A percentile compares a stretch with the other conserved stretches of the same genome.
Evolutionary conservation across 2,888 invertebrate genomes (phyloP).

Genomic region (Caenorhabditis japonica): DNA sequence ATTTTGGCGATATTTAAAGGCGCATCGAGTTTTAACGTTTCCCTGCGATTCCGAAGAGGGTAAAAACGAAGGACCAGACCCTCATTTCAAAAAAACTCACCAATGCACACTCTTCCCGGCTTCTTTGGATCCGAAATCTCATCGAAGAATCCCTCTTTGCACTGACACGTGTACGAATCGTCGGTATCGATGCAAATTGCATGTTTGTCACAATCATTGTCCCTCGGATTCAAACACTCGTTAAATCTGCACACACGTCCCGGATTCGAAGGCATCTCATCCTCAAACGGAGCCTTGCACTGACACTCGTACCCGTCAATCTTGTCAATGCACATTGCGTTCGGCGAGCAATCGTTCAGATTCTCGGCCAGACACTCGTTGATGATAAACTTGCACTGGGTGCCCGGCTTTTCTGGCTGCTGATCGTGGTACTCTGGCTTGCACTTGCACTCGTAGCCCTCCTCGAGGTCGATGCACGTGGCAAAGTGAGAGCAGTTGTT

Average conservation of each 20-base stretch:
- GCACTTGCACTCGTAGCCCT: constrained; percentile 72
- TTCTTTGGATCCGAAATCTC: constrained; percentile 62
- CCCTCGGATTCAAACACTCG: constrained; percentile 61
- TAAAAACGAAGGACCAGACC: no score
- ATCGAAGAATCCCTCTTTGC: constrained; percentile 72
- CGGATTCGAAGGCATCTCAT: constrained; percentile 60
- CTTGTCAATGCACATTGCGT: constrained; percentile 75
- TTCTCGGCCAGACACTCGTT: constrained; percentile 67
- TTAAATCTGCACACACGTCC: constrained; percentile 67
- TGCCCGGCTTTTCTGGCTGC: constrained; percentile 66
- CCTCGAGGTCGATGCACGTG: constrained; percentile 69
- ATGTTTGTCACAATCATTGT: constrained; percentile 70
- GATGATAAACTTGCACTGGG: constrained; percentile 70
- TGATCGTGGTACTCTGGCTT: constrained; percentile 71
- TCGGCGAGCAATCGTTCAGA: constrained; percentile 68
- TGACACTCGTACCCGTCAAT: constrained; percentile 75
- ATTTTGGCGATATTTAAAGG: no score
- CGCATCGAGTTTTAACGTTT: no score
- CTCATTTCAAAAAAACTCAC: no score
- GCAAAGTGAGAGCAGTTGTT: constrained; percentile 75
- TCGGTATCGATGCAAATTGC: constrained; percentile 76
- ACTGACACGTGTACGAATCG: constrained; percentile 73
- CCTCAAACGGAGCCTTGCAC: constrained; percentile 63
- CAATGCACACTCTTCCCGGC: constrained; percentile 70
- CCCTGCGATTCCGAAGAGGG: no score